Conservation (phyloP, 2,113 vertebrate species). For the Myrmophylax atrothorax region DNA sequence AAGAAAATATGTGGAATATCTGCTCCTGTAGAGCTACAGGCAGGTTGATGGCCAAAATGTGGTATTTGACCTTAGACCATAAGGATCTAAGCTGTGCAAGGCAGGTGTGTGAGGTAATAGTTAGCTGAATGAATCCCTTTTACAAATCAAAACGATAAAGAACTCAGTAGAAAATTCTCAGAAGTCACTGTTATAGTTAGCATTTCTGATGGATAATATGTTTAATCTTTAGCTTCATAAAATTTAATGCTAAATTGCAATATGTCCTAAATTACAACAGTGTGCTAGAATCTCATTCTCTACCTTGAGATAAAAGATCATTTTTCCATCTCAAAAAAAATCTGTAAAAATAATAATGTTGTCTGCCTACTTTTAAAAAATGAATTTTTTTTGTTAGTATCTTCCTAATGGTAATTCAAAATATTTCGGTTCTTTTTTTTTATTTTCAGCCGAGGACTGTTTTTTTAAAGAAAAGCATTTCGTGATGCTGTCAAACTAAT, state of each 20-base stretch:
- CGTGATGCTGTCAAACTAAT: neutral
- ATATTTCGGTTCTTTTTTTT: neutral
- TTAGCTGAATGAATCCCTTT: neutral
- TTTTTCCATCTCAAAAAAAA: neutral
- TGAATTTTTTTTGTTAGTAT: neutral
- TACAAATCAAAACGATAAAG: neutral
- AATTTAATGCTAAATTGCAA: neutral
- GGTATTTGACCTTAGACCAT: neutral
- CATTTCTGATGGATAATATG: neutral
- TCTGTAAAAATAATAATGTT: neutral
- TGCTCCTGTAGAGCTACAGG: neutral
- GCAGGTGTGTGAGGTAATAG: accelerated
- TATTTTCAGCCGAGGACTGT: neutral
- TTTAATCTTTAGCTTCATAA: neutral
- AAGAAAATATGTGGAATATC: neutral
- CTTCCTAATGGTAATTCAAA: neutral
- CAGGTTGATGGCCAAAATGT: neutral
- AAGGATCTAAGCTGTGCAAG: neutral
- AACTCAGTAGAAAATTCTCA: neutral
- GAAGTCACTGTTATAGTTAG: neutral
- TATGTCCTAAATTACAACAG: neutral
- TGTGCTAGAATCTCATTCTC: neutral
- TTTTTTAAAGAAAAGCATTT: neutral
- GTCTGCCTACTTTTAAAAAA: neutral
- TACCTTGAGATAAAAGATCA: neutral